Base-by-base conservation (phyloP, 2,888 invertebrate species). In the Sussaba pulchella region DNA sequence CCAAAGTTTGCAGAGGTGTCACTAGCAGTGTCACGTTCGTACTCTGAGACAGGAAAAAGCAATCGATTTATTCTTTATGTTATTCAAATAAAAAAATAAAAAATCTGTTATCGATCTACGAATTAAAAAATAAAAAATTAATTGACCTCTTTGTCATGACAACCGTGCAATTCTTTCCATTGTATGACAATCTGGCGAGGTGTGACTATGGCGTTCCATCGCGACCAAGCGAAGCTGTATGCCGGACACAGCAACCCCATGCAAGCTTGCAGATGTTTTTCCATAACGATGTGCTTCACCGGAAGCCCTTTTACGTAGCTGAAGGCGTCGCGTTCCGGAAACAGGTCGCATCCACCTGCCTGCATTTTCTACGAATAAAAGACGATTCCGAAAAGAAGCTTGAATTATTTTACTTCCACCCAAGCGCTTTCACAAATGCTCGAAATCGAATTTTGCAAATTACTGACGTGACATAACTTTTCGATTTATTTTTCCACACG, bases 141-240 rank as follows among this genome's bases (percentile, higher is more conserved):
- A 52, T n/a, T 36, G 75, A 93, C 94, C 91, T 93, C 92, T 88
- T 94, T 91, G 74, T 94, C 94, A 82, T 92, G 93, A 88, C 94
- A 94, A 17, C 92, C 93, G 10, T 94, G 91, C 3, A 91, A 93
- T 88, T 96, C 95, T 74, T 96, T 93, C 84, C 95, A 92, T 88
- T 96, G 96, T 90, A 96, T 92, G 0, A 96, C 93, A 19, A 96
- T 94, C 54, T 94, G 89, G 21, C 92, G 84, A 1, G 86, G 87
- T 12, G 84, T 94, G 0, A 94, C 94, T 63, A 93, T 89, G 0
- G 94, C 91, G 86, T 95, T 95, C 95, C 95, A 96, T 90, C 96
- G 94, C 75, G 96, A 96, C 96, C 97, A 98, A 26, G 96, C 94
- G 86, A 97, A 97, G 90, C 96, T 96, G 88, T 96, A 96, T 10